Conservation (phyloP, 1,140 invertebrate genomes). For the Dreissena rostriformis region DNA sequence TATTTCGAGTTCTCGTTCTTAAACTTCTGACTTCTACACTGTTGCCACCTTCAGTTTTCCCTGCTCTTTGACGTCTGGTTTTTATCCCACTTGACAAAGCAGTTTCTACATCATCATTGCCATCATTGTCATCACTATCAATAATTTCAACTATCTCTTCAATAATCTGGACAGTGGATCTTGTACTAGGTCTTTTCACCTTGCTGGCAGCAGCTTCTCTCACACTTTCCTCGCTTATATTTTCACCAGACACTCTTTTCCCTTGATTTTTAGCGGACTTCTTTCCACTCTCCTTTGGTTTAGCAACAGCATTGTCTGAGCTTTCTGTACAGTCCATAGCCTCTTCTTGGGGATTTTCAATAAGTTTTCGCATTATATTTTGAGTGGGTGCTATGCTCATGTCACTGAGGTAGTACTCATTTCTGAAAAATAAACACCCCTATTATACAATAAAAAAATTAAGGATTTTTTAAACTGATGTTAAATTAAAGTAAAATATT, state of each 20-base stretch:
- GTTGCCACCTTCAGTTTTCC: background rate
- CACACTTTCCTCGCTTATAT: conserved; percentile 9
- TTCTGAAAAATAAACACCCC: conserved; percentile 63
- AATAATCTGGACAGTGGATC: background rate
- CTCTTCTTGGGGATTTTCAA: background rate
- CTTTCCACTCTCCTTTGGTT: background rate
- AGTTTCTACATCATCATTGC: background rate
- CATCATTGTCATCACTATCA: background rate
- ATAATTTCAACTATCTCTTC: background rate
- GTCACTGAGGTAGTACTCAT: conserved; percentile 76
- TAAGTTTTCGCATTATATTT: conserved; percentile 66
- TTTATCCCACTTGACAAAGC: background rate
- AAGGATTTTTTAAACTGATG: too few species aligned
- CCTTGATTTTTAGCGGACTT: background rate
- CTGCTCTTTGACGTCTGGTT: conserved; percentile 27
- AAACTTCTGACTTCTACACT: background rate
- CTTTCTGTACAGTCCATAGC: background rate
- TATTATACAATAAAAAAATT: background rate
- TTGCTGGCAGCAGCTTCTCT: background rate
- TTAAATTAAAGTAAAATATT: too few species aligned
- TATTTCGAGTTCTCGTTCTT: conserved; percentile 25
- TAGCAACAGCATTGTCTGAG: background rate
- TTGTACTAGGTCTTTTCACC: background rate
- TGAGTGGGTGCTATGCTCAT: conserved; percentile 73
- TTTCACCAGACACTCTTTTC: background rate